These are phyloP conservation scores for Papilio dardanus DNA, from an alignment of 1,140 invertebrate species.

Conservation along the genomic window DNA sequence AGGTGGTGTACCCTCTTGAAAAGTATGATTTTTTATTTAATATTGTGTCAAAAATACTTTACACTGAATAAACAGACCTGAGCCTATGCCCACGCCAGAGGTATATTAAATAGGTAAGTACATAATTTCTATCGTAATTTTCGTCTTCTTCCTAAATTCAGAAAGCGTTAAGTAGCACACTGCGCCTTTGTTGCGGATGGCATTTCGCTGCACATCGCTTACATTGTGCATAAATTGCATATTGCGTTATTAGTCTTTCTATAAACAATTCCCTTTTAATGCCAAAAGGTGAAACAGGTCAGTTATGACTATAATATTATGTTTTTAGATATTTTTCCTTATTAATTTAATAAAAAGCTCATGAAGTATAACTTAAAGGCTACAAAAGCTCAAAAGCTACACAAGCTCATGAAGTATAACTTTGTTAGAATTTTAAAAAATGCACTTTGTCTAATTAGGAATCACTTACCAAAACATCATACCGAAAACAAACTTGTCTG, in stretches of 20 bases:
- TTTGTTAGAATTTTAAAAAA: no score
- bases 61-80: background rate
- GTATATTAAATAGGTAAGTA: background rate
- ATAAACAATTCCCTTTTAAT: conserved; percentile 17
- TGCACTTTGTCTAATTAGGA: no score
- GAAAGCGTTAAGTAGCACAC: background rate
- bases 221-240: background rate
- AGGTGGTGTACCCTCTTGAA: no score
- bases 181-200: background rate
- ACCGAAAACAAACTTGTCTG: background rate
- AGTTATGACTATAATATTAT: background rate
- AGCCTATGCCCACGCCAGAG: background rate
- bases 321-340: background rate
- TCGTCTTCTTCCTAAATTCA: background rate
- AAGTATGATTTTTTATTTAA: no score
- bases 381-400: no score
- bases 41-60: background rate
- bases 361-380: no score
- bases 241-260: background rate
- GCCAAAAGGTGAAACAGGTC: background rate
- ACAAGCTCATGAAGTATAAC: no score
- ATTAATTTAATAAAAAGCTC: no score
- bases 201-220: background rate
- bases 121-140: background rate
- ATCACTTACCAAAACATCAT: no score